Percentiles rank a stretch among this genome's conserved stretches.
Conservation (phyloP, 2,888 invertebrate genomes). For the Blastobasis lacticolella region DNA sequence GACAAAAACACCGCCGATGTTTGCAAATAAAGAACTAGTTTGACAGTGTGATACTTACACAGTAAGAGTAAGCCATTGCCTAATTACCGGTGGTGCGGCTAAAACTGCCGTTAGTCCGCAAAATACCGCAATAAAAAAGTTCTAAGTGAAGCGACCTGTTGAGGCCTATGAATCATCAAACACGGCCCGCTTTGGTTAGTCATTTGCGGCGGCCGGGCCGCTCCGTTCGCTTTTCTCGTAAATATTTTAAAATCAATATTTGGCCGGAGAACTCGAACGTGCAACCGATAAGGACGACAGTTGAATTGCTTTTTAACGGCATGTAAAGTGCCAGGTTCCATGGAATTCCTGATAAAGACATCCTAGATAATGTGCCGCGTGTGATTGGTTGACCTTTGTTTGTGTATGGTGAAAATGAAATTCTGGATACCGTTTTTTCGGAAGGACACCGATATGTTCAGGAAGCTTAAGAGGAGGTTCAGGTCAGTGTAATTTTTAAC, state of each 20-base stretch:
- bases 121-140: slow-evolving; percentile 62
- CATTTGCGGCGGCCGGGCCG: slow-evolving; percentile 35
- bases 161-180: slow-evolving; percentile 50
- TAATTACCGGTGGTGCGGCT: too few relatives aligned
- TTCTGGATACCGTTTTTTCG: slow-evolving; percentile 30
- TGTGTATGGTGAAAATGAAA: slow-evolving; percentile 32
- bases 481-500: slow-evolving; percentile 23
- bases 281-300: slow-evolving; percentile 17
- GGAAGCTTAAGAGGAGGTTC: slow-evolving; percentile 31
- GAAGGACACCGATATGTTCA: slow-evolving; percentile 28
- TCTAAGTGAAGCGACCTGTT: slow-evolving; percentile 51
- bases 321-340: neutral
- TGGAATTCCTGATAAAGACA: neutral
- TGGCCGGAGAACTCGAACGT: slow-evolving; percentile 27
- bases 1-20: neutral
- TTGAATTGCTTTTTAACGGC: slow-evolving; percentile 15
- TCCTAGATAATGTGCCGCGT: neutral
- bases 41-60: slow-evolving; percentile 7
- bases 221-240: slow-evolving; percentile 40
- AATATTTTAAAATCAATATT: slow-evolving; percentile 57
- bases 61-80: slow-evolving; percentile 14
- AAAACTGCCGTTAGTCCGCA: slow-evolving; percentile 48
- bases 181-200: slow-evolving; percentile 39
- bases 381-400: slow-evolving; percentile 10
- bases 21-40: neutral